phyloP scores from a whole-genome alignment of 2,113 vertebrate species.

The Aegotheles bennettii region DNA sequence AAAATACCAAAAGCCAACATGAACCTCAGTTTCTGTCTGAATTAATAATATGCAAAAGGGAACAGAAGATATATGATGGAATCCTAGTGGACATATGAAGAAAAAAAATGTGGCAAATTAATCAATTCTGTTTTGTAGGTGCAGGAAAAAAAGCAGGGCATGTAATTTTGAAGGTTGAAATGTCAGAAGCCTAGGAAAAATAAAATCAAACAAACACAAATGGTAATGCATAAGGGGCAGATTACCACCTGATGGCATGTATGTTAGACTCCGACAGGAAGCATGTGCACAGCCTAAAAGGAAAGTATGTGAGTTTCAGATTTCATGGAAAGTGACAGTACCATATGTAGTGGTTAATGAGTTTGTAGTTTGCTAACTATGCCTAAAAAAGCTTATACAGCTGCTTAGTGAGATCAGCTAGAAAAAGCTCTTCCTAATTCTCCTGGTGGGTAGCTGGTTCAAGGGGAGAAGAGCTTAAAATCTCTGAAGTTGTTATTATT shows the following conservation, averaged over 20 bases:
- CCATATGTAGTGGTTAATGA: constrained; percentile 65
- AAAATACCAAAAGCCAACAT: not conserved
- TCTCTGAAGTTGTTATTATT: not conserved
- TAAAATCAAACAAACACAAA: constrained; percentile 42
- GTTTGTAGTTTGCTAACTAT: constrained; percentile 59
- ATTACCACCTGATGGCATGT: not conserved
- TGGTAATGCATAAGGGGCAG: not conserved
- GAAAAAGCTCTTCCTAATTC: not conserved
- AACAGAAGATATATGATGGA: not conserved
- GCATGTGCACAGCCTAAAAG: constrained; percentile 40
- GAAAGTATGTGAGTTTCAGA: constrained; percentile 48
- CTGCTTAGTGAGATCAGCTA: constrained; percentile 36
- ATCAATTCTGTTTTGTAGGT: not conserved
- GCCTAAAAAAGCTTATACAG: constrained; percentile 50
- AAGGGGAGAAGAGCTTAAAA: not conserved
- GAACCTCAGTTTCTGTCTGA: not conserved
- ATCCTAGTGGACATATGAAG: not conserved
- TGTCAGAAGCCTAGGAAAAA: constrained; percentile 29
- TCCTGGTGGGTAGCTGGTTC: not conserved
- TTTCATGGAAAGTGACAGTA: constrained; percentile 65
- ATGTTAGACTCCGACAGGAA: constrained; percentile 6
- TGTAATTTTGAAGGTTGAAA: constrained; percentile 1
- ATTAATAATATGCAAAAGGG: not conserved
- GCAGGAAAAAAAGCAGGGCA: not conserved
- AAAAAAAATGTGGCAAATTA: not conserved